Conservation (phyloP, 2,797 vertebrate genomes). For the Eurystomus glaucurus region DNA sequence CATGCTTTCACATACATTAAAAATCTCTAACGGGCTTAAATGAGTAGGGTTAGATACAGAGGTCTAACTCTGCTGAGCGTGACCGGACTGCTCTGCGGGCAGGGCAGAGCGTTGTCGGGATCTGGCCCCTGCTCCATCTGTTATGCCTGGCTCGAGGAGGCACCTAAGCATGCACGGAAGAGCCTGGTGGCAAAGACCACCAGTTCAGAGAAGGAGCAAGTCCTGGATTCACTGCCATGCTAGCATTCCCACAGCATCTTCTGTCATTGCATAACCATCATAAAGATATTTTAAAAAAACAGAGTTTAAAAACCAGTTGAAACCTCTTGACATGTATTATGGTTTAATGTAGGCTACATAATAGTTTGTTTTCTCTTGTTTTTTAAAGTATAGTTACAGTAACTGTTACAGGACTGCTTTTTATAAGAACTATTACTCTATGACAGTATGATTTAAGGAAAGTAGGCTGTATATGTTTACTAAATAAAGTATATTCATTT, state of each 20-base stretch:
- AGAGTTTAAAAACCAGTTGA: background rate
- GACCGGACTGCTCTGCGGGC: rapidly evolving
- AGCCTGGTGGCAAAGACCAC: background rate
- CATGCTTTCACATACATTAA: background rate
- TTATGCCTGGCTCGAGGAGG: background rate
- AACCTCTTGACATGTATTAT: background rate
- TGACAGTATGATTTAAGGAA: background rate
- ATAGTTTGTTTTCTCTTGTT: background rate
- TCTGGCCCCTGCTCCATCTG: background rate
- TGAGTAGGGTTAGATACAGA: background rate
- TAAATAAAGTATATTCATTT: background rate
- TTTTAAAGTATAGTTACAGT: background rate
- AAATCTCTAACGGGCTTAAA: background rate
- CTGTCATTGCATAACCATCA: background rate
- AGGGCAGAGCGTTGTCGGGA: rapidly evolving
- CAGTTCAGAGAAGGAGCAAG: background rate
- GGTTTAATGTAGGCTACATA: rapidly evolving
- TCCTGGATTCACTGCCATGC: rapidly evolving
- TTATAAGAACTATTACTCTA: background rate
- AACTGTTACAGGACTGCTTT: background rate
- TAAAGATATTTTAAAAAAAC: background rate
- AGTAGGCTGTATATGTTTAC: background rate
- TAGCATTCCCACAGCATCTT: background rate
- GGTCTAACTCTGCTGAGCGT: background rate
- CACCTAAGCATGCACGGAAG: rapidly evolving